These are phyloP conservation scores for Potamarius usumacintae DNA, from an alignment of 2,113 vertebrate genomes.

Conservation along the genomic window DNA sequence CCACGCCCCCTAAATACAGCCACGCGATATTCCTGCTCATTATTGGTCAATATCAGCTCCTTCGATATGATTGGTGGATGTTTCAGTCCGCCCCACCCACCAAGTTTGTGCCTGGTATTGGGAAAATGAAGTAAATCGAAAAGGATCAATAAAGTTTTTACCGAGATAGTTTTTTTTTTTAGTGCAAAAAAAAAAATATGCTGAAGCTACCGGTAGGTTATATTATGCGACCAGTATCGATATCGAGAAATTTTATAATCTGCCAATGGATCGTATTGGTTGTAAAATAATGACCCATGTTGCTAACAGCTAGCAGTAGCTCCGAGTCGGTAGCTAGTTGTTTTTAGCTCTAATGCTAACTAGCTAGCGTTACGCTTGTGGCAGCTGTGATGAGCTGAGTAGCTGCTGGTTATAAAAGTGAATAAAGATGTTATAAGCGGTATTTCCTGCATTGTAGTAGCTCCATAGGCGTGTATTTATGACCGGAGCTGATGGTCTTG, in stretches of 20 bases:
- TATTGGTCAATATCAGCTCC: conserved; percentile 15
- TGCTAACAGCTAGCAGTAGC: conserved; percentile 22
- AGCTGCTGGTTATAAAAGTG: background rate
- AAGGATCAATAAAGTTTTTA: conserved; percentile 51
- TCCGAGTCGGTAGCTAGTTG: conserved; percentile 27
- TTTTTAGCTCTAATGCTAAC: conserved; percentile 29
- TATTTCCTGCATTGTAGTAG: background rate
- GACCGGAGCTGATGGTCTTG: background rate
- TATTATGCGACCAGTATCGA: background rate
- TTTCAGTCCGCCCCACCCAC: conserved; percentile 29
- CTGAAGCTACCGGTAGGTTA: conserved; percentile 31
- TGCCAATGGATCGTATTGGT: background rate
- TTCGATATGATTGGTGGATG: conserved; percentile 22
- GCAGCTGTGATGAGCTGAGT: background rate
- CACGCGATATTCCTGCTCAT: background rate
- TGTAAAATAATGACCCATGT: background rate
- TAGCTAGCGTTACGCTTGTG: background rate
- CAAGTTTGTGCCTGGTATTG: conserved; percentile 32
- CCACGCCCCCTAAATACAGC: background rate
- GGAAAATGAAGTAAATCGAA: conserved; percentile 45
- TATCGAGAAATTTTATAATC: background rate
- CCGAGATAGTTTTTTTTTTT: background rate
- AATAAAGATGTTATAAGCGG: background rate
- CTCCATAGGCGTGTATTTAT: background rate
- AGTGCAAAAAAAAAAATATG: conserved; percentile 22